Conservation (phyloP, 2,888 invertebrate species). For the Bembecia ichneumoniformis region DNA sequence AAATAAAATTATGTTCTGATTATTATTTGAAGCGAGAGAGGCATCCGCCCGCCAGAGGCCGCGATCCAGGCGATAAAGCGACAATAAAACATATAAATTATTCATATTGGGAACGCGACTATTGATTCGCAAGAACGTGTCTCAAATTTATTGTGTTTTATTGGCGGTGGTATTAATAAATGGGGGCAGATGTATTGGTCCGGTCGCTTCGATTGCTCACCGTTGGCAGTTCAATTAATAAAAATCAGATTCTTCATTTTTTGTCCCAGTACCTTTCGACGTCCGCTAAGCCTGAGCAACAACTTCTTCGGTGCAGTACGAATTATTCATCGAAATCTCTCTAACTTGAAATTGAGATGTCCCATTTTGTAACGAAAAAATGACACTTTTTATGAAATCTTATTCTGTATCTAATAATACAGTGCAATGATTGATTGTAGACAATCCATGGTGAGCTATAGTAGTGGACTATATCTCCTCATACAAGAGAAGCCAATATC, state of each 20-base stretch:
- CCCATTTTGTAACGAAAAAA: neutral
- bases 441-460: too few relatives aligned
- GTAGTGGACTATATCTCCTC: too few relatives aligned
- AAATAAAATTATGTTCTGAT: slow-evolving; percentile 66
- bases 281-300: neutral
- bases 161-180: slow-evolving; percentile 60
- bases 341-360: neutral
- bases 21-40: slow-evolving; percentile 51
- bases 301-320: neutral
- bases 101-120: slow-evolving; percentile 53
- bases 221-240: slow-evolving; percentile 54
- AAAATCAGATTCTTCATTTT: slow-evolving; percentile 48
- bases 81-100: slow-evolving; percentile 71
- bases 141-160: slow-evolving; percentile 61
- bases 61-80: slow-evolving; percentile 62
- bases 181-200: slow-evolving; percentile 54
- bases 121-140: slow-evolving; percentile 71
- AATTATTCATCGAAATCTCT: neutral
- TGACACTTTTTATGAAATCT: neutral
- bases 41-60: slow-evolving; percentile 30
- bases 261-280: slow-evolving; percentile 2
- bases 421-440: too few relatives aligned
- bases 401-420: too few relatives aligned
- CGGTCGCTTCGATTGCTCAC: slow-evolving; percentile 24
- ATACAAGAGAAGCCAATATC: too few relatives aligned